Evolutionary conservation across 2,888 invertebrate species (phyloP).

Genomic region (Tetranychus truncatus): DNA sequence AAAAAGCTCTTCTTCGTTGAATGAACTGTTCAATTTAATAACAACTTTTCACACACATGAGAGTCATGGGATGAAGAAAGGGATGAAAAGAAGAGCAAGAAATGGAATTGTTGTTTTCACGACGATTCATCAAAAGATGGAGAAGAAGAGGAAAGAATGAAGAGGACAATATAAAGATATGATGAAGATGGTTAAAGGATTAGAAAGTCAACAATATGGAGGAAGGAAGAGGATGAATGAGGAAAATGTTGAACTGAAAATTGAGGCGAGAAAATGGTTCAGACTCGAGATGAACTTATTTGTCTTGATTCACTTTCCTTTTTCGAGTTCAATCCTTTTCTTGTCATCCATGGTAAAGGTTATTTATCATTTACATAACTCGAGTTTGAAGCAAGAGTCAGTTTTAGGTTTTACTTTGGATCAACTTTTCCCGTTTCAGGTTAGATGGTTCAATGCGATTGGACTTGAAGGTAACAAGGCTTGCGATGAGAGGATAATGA

Average conservation of each 20-base stretch:
- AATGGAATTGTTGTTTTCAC: not conserved
- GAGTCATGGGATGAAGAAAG: not conserved
- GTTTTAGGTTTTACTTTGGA: no score
- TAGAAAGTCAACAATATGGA: not conserved
- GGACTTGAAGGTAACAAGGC: not conserved
- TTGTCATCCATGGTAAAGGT: no score
- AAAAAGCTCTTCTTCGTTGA: not conserved
- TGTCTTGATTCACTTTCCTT: no score
- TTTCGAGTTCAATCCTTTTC: no score
- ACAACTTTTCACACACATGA: not conserved
- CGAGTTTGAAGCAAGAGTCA: no score
- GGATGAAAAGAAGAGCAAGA: not conserved
- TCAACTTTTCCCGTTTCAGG: no score
- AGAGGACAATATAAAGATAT: not conserved
- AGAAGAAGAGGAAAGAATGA: not conserved
- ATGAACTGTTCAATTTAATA: not conserved
- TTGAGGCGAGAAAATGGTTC: not conserved
- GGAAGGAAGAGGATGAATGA: constrained; percentile 1
- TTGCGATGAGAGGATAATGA: not conserved
- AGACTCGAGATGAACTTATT: no score
- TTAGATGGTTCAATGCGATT: no score
- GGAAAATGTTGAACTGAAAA: not conserved
- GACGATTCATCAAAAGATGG: not conserved
- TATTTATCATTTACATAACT: no score
- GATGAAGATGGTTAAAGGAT: not conserved